Conservation (phyloP, 2,888 invertebrate species). For the Apamea epomidion region DNA sequence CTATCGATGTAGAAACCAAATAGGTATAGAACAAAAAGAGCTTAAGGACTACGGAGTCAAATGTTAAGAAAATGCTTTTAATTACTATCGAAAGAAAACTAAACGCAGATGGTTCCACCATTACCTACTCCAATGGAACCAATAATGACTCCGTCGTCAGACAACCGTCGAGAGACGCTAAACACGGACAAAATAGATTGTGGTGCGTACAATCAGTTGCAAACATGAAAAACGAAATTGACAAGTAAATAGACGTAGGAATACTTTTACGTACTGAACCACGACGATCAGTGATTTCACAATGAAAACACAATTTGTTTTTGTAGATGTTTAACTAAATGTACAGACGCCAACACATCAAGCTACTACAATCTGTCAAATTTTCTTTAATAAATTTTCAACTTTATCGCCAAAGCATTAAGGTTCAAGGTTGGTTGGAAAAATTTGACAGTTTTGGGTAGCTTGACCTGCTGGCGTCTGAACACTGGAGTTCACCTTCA, state of each 20-base stretch:
- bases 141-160: conserved; percentile 27
- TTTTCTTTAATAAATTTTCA: no score
- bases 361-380: no score
- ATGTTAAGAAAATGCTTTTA: conserved; percentile 20
- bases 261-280: conserved; percentile 5
- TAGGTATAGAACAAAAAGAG: conserved; percentile 28
- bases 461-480: no score
- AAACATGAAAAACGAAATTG: conserved; percentile 13
- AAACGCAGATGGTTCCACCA: conserved; percentile 29
- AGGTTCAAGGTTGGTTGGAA: no score
- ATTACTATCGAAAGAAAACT: conserved; percentile 33
- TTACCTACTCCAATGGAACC: conserved; percentile 26
- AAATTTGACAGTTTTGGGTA: no score
- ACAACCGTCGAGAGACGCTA: conserved; percentile 3
- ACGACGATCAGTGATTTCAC: conserved; percentile 4
- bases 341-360: no score
- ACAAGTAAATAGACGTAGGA: neutral
- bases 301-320: conserved; percentile 17
- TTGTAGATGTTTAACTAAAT: conserved; percentile 27
- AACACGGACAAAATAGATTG: conserved; percentile 36
- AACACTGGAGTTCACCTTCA: conserved; percentile 14
- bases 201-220: conserved; percentile 38
- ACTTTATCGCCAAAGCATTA: no score
- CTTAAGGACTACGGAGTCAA: conserved; percentile 30
- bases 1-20: conserved; percentile 19